phyloP scores from a whole-genome alignment of 2,888 invertebrate genomes.

The Nematopogon swammerdamellus region DNA sequence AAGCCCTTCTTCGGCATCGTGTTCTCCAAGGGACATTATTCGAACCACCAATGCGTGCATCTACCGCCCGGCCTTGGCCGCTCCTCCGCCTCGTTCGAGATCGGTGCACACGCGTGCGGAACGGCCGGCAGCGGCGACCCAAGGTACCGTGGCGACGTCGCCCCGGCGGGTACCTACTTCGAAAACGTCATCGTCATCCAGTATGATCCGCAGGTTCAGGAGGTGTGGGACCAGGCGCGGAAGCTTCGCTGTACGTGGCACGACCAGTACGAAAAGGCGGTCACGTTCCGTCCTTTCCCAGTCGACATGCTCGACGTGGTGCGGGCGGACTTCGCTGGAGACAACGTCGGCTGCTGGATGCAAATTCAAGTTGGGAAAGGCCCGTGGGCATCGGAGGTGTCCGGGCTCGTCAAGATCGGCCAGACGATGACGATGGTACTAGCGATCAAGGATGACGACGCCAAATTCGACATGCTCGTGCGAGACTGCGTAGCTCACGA shows the following conservation, averaged over 20 bases:
- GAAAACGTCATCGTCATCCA: slow-evolving; percentile 93
- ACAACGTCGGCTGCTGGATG: slow-evolving; percentile 97
- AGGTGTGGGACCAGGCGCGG: slow-evolving; percentile 93
- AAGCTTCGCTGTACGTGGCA: slow-evolving; percentile 94
- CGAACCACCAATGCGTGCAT: slow-evolving; percentile 89
- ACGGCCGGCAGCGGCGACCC: slow-evolving; percentile 91
- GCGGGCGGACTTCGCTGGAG: slow-evolving; percentile 91
- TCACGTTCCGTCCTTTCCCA: slow-evolving; percentile 91
- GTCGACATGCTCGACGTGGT: slow-evolving; percentile 95
- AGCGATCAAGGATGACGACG: slow-evolving; percentile 92
- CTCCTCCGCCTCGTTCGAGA: slow-evolving; percentile 85
- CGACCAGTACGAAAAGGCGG: slow-evolving; percentile 92
- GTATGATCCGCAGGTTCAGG: slow-evolving; percentile 91
- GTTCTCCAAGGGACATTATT: slow-evolving; percentile 92
- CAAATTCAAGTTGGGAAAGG: slow-evolving; percentile 94
- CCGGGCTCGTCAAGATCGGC: slow-evolving; percentile 90
- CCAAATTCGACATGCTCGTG: slow-evolving; percentile 93
- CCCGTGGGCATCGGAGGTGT: slow-evolving; percentile 94
- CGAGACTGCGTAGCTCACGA: slow-evolving; percentile 94
- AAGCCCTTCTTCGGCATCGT: slow-evolving; percentile 95
- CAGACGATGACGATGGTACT: slow-evolving; percentile 97
- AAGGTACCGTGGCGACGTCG: slow-evolving; percentile 85
- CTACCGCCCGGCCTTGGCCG: slow-evolving; percentile 85
- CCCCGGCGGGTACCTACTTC: slow-evolving; percentile 88
- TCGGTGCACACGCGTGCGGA: slow-evolving; percentile 88